phyloP scores from a whole-genome alignment of 2,888 invertebrate genomes.

The Fragum fragum region DNA sequence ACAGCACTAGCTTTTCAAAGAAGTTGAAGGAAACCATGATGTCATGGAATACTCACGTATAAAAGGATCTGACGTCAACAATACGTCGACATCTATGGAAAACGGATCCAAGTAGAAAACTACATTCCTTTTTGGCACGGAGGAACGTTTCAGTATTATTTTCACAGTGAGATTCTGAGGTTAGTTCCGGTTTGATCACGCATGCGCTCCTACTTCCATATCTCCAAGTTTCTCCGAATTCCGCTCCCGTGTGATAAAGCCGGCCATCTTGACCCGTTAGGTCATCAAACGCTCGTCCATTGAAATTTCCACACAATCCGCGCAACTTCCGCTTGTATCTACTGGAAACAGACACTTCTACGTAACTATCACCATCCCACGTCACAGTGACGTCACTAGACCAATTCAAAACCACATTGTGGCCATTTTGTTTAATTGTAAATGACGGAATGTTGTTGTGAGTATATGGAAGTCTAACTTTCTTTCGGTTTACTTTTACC shows the following conservation, averaged over 20 bases:
- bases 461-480: conserved; percentile 91
- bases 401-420: conserved; percentile 86
- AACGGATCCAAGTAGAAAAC: conserved; percentile 88
- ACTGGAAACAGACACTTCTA: conserved; percentile 94
- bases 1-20: too few relatives aligned
- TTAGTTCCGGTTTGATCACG: conserved; percentile 71
- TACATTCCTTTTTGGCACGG: conserved; percentile 87
- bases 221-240: conserved; percentile 96
- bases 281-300: conserved; percentile 95
- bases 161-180: conserved; percentile 75
- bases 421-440: conserved; percentile 88
- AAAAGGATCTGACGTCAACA: conserved; percentile 94
- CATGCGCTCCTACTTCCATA: conserved; percentile 91
- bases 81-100: conserved; percentile 93
- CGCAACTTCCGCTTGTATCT: conserved; percentile 92
- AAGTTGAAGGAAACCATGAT: too few relatives aligned
- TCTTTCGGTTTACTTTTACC: conserved; percentile 93
- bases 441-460: conserved; percentile 83
- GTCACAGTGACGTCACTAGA: conserved; percentile 92
- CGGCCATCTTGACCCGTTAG: conserved; percentile 87
- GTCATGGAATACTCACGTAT: conserved; percentile 90
- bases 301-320: conserved; percentile 98
- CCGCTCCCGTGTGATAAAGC: conserved; percentile 90
- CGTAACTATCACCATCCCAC: conserved; percentile 97
- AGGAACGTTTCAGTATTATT: conserved; percentile 68